A percentile compares a stretch with the other conserved stretches of the same genome.
Evolutionary conservation across 2,113 vertebrate species (phyloP).

Genomic region (Embiotoca jacksoni): DNA sequence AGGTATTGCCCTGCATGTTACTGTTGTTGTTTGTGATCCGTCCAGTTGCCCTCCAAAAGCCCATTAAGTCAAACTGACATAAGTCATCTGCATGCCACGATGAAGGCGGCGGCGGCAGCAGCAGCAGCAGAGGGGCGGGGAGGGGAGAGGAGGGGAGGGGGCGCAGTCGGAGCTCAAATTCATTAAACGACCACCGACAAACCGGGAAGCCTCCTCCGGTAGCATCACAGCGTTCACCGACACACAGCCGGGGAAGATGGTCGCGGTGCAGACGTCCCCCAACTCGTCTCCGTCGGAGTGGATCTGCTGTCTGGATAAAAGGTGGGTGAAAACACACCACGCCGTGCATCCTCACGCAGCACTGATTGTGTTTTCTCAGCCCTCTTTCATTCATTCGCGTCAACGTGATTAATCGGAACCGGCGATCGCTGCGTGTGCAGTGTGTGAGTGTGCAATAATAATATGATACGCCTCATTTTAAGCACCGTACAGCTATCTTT

Average conservation of each 20-base stretch:
- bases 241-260: conserved; percentile 88
- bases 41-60: conserved; percentile 19
- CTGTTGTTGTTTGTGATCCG: conserved; percentile 9
- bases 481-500: background rate
- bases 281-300: conserved; percentile 91
- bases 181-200: conserved; percentile 72
- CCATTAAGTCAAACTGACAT: conserved; percentile 26
- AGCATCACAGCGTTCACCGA: conserved; percentile 34
- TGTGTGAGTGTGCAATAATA: conserved; percentile 31
- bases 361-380: conserved; percentile 3
- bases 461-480: conserved; percentile 25
- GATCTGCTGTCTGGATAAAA: conserved; percentile 97
- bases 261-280: conserved; percentile 90
- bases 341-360: conserved; percentile 22
- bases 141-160: conserved; percentile 62
- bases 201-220: conserved; percentile 69
- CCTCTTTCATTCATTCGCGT: conserved; percentile 58
- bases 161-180: conserved; percentile 61
- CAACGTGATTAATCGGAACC: conserved; percentile 68
- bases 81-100: conserved; percentile 48
- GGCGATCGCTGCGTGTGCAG: conserved; percentile 62
- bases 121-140: background rate
- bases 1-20: background rate
- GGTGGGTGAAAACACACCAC: conserved; percentile 82
- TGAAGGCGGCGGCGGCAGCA: conserved; percentile 14